Percentiles rank a stretch among this genome's conserved stretches.
These are phyloP conservation scores for Lutraria rhynchaena DNA, from an alignment of 1,140 invertebrate genomes.

Conservation along the genomic window DNA sequence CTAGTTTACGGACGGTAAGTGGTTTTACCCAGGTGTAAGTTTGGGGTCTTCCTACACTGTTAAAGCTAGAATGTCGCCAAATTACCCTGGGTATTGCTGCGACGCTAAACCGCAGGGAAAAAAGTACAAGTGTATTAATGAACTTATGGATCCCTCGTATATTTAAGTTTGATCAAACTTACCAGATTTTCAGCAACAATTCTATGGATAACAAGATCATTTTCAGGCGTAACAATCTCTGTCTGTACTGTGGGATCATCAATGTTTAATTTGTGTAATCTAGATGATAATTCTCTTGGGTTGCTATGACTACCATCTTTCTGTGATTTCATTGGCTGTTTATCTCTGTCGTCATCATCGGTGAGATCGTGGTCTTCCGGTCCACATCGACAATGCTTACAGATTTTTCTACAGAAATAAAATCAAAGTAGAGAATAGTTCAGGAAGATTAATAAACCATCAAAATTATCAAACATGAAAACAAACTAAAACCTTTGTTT, in stretches of 20 bases:
- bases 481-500: too few species aligned
- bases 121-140: background rate
- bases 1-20: too few species aligned
- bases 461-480: too few species aligned
- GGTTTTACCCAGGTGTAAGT: too few species aligned
- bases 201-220: constrained; percentile 74
- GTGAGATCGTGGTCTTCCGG: constrained; percentile 87
- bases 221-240: constrained; percentile 71
- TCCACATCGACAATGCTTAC: constrained; percentile 87
- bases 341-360: constrained; percentile 69
- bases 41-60: too few species aligned
- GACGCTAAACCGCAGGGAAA: too few species aligned
- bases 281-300: constrained; percentile 52
- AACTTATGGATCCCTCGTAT: background rate
- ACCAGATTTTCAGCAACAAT: constrained; percentile 78
- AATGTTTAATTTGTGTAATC: constrained; percentile 70
- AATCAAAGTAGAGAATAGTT: too few species aligned
- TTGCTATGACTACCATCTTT: constrained; percentile 58
- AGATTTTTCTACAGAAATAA: constrained; percentile 86
- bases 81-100: too few species aligned
- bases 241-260: constrained; percentile 69
- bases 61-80: too few species aligned
- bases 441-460: too few species aligned
- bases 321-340: constrained; percentile 70
- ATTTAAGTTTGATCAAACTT: constrained; percentile 26